phyloP scores from a whole-genome alignment of 2,113 vertebrate genomes.

The Procavia capensis region DNA sequence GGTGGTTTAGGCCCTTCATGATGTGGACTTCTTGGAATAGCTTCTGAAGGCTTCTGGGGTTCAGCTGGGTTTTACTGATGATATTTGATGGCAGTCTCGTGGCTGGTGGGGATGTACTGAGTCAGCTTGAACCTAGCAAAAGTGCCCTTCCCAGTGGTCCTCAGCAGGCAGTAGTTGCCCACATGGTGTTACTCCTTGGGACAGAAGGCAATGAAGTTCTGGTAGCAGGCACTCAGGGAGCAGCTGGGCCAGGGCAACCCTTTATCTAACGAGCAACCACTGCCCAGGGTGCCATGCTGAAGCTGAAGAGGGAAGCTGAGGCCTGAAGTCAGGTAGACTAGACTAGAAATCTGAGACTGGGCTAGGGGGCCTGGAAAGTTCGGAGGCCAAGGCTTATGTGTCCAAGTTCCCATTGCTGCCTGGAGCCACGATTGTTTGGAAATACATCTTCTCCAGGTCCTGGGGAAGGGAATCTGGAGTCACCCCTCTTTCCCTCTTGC shows the following conservation, averaged over 20 bases:
- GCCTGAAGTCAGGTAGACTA: no score
- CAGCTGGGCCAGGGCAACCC: conserved; percentile 93
- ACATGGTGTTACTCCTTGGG: conserved; percentile 95
- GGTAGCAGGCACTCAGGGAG: conserved; percentile 93
- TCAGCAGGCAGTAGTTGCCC: conserved; percentile 95
- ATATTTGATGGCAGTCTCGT: conserved; percentile 91
- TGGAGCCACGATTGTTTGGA: no score
- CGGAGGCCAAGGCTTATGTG: no score
- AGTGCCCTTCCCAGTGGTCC: conserved; percentile 97
- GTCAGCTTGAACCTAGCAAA: conserved; percentile 97
- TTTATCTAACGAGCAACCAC: conserved; percentile 94
- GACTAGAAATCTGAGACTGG: no score
- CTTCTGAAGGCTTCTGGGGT: conserved; percentile 84
- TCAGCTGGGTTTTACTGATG: conserved; percentile 86
- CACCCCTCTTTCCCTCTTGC: no score
- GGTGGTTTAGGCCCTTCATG: conserved; percentile 96
- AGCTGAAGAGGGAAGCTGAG: no score
- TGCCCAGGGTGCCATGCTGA: conserved; percentile 92
- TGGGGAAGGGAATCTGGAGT: no score
- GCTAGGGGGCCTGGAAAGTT: no score
- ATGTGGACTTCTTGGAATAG: conserved; percentile 96
- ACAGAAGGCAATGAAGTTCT: conserved; percentile 95
- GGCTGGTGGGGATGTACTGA: conserved; percentile 93
- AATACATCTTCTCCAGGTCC: no score
- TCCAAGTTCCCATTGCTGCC: no score